phyloP scores from a whole-genome alignment of 2,113 vertebrate species.

The rat (Rattus norvegicus) region GRCr8 NC_086021.1:132714501-132715000 shows the following conservation, averaged over 20 bases:
- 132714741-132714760: neutral
- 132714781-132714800: neutral
- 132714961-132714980: neutral
- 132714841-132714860: neutral
- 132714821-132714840: neutral
- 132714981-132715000: constrained; percentile 49
- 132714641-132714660: neutral
- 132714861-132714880: neutral
- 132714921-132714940: constrained; percentile 21
- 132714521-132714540: neutral
- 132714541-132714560: neutral
- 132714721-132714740: neutral
- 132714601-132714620: neutral
- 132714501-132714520: neutral
- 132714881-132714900: constrained; percentile 41
- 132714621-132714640: neutral
- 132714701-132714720: neutral
- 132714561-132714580: neutral
- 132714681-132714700: neutral
- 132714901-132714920: constrained; percentile 52
- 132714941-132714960: constrained; percentile 59
- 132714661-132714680: neutral
- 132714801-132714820: neutral
- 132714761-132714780: neutral
- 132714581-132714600: neutral